These are phyloP conservation scores for Bathynomus jamesi DNA, from an alignment of 1,140 invertebrate species.

Conservation along the genomic window DNA sequence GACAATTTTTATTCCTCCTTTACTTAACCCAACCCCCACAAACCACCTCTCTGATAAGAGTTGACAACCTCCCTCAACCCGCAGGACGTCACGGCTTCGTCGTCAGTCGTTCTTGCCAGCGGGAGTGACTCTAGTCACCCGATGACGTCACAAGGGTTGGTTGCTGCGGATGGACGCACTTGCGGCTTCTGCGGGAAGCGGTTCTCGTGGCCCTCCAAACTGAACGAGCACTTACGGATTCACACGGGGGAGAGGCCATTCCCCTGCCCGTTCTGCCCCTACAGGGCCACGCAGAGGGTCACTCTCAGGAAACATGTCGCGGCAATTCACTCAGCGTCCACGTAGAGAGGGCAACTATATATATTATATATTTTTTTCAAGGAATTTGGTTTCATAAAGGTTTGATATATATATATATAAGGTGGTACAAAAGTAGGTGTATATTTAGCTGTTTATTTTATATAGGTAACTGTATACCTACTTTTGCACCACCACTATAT, in stretches of 20 bases:
- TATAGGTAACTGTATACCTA: background rate
- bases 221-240: slow-evolving; percentile 24
- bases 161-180: too few relatives aligned
- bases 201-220: slow-evolving; percentile 6
- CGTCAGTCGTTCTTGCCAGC: too few relatives aligned
- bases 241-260: slow-evolving; percentile 32
- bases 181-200: slow-evolving; percentile 2
- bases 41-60: too few relatives aligned
- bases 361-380: background rate
- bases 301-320: slow-evolving; percentile 22
- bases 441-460: background rate
- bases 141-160: too few relatives aligned
- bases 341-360: background rate
- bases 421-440: background rate
- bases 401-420: background rate
- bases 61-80: too few relatives aligned
- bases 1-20: too few relatives aligned
- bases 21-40: too few relatives aligned
- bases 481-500: background rate
- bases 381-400: background rate
- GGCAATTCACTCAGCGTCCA: background rate
- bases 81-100: too few relatives aligned
- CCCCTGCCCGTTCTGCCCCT: slow-evolving; percentile 20
- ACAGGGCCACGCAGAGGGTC: slow-evolving; percentile 27
- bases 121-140: too few relatives aligned